These are phyloP conservation scores for Platichthys stellatus DNA, from an alignment of 2,113 vertebrate species.

Conservation along the genomic window DNA sequence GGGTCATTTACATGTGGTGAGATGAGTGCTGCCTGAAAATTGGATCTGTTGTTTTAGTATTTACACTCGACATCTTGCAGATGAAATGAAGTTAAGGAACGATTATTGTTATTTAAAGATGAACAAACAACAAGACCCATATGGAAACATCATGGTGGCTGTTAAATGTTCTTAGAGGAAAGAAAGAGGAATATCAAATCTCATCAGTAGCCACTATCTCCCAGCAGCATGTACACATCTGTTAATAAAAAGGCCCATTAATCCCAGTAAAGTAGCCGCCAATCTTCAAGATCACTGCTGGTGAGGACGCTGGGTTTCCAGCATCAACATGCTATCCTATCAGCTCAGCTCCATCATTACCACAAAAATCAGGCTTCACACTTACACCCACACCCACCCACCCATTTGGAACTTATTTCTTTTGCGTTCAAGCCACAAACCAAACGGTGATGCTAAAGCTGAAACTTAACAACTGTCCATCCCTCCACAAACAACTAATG, in stretches of 20 bases:
- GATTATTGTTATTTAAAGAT: background rate
- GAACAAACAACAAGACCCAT: constrained; percentile 1
- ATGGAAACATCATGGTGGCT: constrained; percentile 17
- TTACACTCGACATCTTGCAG: constrained; percentile 25
- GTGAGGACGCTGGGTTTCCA: constrained; percentile 35
- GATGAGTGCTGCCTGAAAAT: constrained; percentile 30
- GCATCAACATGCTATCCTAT: constrained; percentile 65
- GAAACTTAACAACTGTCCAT: constrained; percentile 16
- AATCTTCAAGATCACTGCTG: constrained; percentile 46
- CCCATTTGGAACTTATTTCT: constrained; percentile 21
- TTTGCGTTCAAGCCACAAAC: constrained; percentile 20
- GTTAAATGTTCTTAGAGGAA: constrained; percentile 9
- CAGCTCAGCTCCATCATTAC: constrained; percentile 64
- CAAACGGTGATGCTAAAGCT: constrained; percentile 17
- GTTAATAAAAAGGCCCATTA: constrained; percentile 56
- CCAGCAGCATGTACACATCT: constrained; percentile 37
- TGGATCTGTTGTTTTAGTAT: constrained; percentile 21
- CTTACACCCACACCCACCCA: background rate
- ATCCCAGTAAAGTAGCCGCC: constrained; percentile 32
- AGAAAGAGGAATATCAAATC: background rate
- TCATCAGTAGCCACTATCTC: constrained; percentile 26
- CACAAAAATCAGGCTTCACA: constrained; percentile 61
- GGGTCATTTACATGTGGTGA: constrained; percentile 42
- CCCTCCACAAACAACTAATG: constrained; percentile 26
- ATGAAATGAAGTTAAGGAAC: constrained; percentile 23